Evolutionary conservation across 2,113 vertebrate species (phyloP).

Genomic region (Oreochromis aureus): DNA sequence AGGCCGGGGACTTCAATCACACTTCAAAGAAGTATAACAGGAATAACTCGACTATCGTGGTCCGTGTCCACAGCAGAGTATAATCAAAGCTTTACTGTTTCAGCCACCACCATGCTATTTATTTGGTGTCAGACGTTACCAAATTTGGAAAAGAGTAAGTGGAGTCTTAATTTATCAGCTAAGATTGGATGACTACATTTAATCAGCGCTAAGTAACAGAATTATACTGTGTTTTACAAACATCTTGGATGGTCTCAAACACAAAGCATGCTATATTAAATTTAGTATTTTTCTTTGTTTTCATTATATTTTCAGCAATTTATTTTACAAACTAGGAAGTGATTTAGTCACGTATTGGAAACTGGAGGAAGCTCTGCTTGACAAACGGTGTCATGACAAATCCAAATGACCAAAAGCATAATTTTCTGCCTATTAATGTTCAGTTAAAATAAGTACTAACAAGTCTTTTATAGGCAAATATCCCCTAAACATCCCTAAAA

Average conservation of each 20-base stretch:
- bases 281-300: neutral
- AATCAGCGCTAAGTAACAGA: neutral
- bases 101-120: neutral
- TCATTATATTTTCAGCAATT: neutral
- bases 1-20: neutral
- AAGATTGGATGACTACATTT: neutral
- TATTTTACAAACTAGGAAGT: neutral
- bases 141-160: neutral
- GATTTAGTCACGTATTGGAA: rapidly evolving
- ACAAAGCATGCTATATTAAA: neutral
- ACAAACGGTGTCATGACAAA: neutral
- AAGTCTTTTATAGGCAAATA: neutral
- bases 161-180: neutral
- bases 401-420: neutral
- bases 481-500: neutral
- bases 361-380: neutral
- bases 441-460: neutral
- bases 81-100: neutral
- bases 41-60: rapidly evolving
- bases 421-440: neutral
- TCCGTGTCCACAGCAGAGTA: neutral
- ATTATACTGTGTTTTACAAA: neutral
- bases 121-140: neutral
- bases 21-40: neutral
- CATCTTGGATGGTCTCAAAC: neutral